Evolutionary conservation across 2,888 invertebrate genomes (phyloP), one percentile per base, ranked within the genome.

Genomic region (Halictus ligatus): DNA sequence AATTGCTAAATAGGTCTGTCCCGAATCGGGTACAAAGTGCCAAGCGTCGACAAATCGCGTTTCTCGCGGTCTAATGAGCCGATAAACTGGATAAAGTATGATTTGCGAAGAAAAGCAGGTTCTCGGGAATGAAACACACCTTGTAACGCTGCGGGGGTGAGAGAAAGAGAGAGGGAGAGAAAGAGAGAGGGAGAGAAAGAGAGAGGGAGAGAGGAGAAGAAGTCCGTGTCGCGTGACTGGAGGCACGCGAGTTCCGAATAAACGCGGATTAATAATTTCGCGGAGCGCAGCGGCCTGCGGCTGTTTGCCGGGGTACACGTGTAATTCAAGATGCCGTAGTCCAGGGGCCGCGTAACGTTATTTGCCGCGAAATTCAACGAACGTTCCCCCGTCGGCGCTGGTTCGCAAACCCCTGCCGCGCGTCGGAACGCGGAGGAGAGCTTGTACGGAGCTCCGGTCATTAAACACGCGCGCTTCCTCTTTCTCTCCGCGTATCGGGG

Each of bases 361-460:
- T 67, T 74, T 10, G n/a, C 25, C 25, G 74, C 78, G 71, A 80
- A 83, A 86, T 84, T 83, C 79, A 73, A 67, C 84, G 75, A 76
- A 74, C 67, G 78, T 35, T 4, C 35, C 35, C 35, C 35, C 35
- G 35, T 35, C 35, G 35, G 4, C 35, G 78, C 89, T 58, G 58
- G 86, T 86, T 90, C 86, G 85, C 89, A 12, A 90, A 83, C 85
- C 83, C 75, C 78, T 35, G 80, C 58, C 78, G 58, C 78, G 58
- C 58, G 58, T 58, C n/a, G 73, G 81, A 50, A 67, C 50, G 54
- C 79, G 77, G 35, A 35, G n/a, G n/a, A 76, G 78, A 84, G 86
- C 80, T 80, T 81, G 69, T 89, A 89, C 76, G 71, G 43, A 80
- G 5, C 4, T 35, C 84, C 86, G 58, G 89, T 89, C 90, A 81